Evolutionary conservation across 2,888 invertebrate species (phyloP), one percentile per base, ranked within the genome.

Genomic region (Cephus rjabovi): DNA sequence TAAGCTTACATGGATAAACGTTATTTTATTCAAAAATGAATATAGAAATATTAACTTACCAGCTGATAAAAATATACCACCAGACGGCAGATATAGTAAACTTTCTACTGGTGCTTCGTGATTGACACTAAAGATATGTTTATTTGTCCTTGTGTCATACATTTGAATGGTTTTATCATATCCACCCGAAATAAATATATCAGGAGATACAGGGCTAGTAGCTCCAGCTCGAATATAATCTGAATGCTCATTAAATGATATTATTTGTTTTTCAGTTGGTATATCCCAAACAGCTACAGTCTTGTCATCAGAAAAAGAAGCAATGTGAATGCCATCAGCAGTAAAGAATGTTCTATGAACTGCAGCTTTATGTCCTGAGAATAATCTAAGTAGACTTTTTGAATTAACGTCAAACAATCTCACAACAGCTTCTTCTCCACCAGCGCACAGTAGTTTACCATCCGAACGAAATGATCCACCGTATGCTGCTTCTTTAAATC

Each of bases 51-150:
- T 15, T 33, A 69, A 71, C 85, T 81, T 88, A 94, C 95, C 98
- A 79, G 98, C 98, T 86, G 98, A 97, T 74, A 98, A 93, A 88
- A 99, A 96, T 86, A 99, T 94, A 71, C 97, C 97, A 34, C 98
- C 98, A 74, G 96, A 95, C 4, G 98, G 98, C 86, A 98, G 93
- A 90, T 97, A 97, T 4, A 98, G 91, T 75, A 98, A 93, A 80
- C 97, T 96, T 92, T 99, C 98, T 0, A 99, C 96, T 0, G 98
- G 98, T 85, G 95, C 95, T 11, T 96, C 98, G 92, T 99, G 98
- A 88, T 97, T 95, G 1, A 98, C 95, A 34, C 93, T 94, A 77
- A 96, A 92, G 0, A 96, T 94, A 76, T 95, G 94, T 85, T 95
- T 93, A 83, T 94, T 93, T 1, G 95, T 94, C 87, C 98, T 93